Conservation (phyloP, 2,113 vertebrate genomes). For the Tragelaphus imberbis region DNA sequence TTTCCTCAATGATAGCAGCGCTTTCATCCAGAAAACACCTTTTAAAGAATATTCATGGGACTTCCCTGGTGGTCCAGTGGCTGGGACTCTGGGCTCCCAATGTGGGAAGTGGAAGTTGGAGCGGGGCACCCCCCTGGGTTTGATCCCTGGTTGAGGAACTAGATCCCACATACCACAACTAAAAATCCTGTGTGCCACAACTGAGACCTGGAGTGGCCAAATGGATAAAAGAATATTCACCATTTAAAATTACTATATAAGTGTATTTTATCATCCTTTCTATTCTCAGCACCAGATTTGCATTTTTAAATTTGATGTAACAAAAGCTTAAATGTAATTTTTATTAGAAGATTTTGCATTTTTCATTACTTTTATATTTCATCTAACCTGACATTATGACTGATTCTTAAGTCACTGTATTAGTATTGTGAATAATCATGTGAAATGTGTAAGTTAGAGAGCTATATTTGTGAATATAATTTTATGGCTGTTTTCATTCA, state of each 20-base stretch:
- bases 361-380: neutral
- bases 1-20: neutral
- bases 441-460: constrained; percentile 49
- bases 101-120: neutral
- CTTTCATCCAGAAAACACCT: neutral
- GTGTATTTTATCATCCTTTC: constrained; percentile 41
- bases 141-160: neutral
- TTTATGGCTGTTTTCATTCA: constrained; percentile 48
- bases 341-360: constrained; percentile 34
- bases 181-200: neutral
- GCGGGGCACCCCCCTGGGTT: neutral
- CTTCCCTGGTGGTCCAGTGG: neutral
- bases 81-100: neutral
- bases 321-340: constrained; percentile 48
- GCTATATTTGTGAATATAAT: constrained; percentile 66
- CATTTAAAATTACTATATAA: constrained; percentile 40
- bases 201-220: neutral
- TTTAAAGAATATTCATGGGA: neutral
- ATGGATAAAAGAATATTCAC: neutral
- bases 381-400: constrained; percentile 33
- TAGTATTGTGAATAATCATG: constrained; percentile 55
- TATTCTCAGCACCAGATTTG: constrained; percentile 32
- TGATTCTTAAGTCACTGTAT: constrained; percentile 30
- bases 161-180: neutral
- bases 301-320: constrained; percentile 49